phyloP scores from a whole-genome alignment of 1,140 invertebrate species.

The Aphidius ervi region DNA sequence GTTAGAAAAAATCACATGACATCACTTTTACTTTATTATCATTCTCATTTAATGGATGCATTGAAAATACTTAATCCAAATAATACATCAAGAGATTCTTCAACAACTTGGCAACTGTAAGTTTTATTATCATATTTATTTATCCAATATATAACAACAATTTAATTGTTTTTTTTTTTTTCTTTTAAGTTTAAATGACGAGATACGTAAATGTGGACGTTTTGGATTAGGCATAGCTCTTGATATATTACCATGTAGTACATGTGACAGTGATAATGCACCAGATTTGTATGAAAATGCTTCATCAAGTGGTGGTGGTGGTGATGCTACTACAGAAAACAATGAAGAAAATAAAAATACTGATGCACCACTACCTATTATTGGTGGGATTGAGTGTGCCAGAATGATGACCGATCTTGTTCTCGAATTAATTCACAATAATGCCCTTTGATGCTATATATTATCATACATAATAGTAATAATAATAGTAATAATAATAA shows the following conservation, averaged over 20 bases:
- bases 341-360: slow-evolving; percentile 29
- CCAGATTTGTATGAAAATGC: slow-evolving; percentile 61
- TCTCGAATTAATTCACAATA: slow-evolving; percentile 44
- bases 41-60: slow-evolving; percentile 56
- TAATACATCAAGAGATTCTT: slow-evolving; percentile 50
- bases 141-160: slow-evolving; percentile 12
- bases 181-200: slow-evolving; percentile 55
- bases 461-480: not conserved
- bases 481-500: too few species aligned
- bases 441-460: slow-evolving; percentile 35
- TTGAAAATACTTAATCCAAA: slow-evolving; percentile 47
- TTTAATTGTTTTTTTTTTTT: slow-evolving; percentile 1
- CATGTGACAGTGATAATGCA: slow-evolving; percentile 65
- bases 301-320: too few species aligned
- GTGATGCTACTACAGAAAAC: slow-evolving; percentile 36
- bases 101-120: slow-evolving; percentile 56
- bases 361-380: slow-evolving; percentile 32
- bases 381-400: slow-evolving; percentile 42
- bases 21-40: slow-evolving; percentile 58
- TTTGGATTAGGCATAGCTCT: slow-evolving; percentile 66
- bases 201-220: slow-evolving; percentile 61
- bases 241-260: slow-evolving; percentile 69
- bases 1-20: slow-evolving; percentile 58
- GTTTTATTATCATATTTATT: slow-evolving; percentile 24
- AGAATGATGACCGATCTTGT: slow-evolving; percentile 50